These are phyloP conservation scores for Apotomis capreana DNA, from an alignment of 2,888 invertebrate genomes.

Conservation along the genomic window DNA sequence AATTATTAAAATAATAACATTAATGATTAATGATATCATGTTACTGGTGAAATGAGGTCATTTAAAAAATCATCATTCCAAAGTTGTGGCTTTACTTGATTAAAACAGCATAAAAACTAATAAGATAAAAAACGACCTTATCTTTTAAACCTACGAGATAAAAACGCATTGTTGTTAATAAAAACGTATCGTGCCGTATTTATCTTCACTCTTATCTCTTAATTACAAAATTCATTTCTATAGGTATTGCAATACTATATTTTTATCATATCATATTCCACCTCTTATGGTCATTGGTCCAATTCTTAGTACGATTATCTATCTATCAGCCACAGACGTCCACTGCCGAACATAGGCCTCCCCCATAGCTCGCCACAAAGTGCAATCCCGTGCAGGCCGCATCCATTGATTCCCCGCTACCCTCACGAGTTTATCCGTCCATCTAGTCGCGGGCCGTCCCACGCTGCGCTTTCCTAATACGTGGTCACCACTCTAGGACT, in stretches of 20 bases:
- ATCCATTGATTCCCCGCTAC: too few species aligned
- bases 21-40: conserved; percentile 16
- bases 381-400: too few species aligned
- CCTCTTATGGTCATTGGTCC: too few species aligned
- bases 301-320: too few species aligned
- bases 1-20: not conserved
- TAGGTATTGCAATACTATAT: conserved; percentile 11
- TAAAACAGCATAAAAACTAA: conserved; percentile 18
- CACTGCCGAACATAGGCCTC: too few species aligned
- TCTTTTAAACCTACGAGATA: conserved; percentile 14
- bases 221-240: conserved; percentile 17
- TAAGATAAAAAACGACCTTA: conserved; percentile 20
- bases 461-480: too few species aligned
- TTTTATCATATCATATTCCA: not conserved
- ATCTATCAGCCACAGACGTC: too few species aligned
- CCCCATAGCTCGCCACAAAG: too few species aligned
- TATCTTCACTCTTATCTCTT: conserved; percentile 20
- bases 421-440: too few species aligned
- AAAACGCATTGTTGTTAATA: conserved; percentile 22
- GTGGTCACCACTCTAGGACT: too few species aligned
- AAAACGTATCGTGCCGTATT: not conserved
- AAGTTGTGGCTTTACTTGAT: not conserved
- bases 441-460: too few species aligned
- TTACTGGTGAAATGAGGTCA: conserved; percentile 20
- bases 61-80: conserved; percentile 10